Conservation (phyloP, 2,797 vertebrate species). For the Gymnopithys bicolor region DNA sequence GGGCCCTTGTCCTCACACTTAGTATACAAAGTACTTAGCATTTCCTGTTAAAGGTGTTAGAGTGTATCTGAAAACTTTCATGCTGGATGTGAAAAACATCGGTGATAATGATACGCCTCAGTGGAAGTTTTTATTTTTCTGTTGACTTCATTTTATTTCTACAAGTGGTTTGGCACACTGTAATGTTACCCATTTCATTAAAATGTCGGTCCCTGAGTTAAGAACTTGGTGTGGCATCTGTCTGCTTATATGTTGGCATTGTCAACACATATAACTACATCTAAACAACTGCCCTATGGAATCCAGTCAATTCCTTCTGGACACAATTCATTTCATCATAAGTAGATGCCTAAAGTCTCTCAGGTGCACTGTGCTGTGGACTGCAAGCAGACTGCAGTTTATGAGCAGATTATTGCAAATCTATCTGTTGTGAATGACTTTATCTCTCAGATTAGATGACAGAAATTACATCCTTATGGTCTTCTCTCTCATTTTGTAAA, state of each 20-base stretch:
- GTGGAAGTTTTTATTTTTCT: background rate
- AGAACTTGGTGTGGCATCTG: background rate
- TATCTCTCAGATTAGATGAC: background rate
- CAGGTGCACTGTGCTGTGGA: background rate
- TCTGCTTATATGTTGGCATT: background rate
- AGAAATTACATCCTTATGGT: background rate
- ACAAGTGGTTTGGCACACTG: background rate
- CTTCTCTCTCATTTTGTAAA: background rate
- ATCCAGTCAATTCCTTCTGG: background rate
- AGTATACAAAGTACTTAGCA: background rate
- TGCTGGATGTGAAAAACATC: background rate
- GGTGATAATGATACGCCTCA: background rate
- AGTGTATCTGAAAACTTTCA: background rate
- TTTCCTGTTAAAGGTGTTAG: background rate
- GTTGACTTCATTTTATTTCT: background rate
- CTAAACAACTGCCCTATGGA: background rate
- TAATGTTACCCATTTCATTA: background rate
- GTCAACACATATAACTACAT: background rate
- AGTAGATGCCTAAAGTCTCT: background rate
- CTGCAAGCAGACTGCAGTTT: background rate
- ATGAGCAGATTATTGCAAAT: background rate
- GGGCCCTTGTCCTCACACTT: background rate
- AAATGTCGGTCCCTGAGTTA: background rate
- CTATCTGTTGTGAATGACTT: background rate
- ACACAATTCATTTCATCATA: background rate